These are phyloP conservation scores for Caenorhabditis drosophilae DNA, from an alignment of 2,888 invertebrate genomes.

Conservation along the genomic window DNA sequence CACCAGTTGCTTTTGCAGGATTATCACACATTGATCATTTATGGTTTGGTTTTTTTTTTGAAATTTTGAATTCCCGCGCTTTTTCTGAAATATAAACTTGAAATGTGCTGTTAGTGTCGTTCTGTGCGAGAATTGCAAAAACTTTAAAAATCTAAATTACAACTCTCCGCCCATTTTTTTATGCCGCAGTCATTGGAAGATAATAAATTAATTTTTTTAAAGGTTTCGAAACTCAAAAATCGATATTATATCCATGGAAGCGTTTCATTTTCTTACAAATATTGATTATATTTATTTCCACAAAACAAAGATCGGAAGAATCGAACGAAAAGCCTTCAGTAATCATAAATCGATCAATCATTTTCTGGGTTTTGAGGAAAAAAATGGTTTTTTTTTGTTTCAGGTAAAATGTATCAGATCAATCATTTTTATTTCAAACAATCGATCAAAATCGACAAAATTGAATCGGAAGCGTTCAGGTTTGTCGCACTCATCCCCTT, in stretches of 20 bases:
- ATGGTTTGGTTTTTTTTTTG: conserved; percentile 31
- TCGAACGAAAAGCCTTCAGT: conserved; percentile 38
- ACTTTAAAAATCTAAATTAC: too few species aligned
- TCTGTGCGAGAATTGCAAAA: too few species aligned
- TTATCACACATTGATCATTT: conserved; percentile 43
- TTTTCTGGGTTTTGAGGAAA: too few species aligned
- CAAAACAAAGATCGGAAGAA: conserved; percentile 34
- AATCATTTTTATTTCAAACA: conserved; percentile 35
- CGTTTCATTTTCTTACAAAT: conserved; percentile 55
- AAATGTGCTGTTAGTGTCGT: too few species aligned
- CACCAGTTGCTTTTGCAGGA: conserved; percentile 32
- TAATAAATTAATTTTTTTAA: conserved; percentile 6
- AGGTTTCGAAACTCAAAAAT: conserved; percentile 59
- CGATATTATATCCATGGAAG: conserved; percentile 45
- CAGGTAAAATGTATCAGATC: conserved; percentile 34
- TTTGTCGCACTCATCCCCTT: too few species aligned
- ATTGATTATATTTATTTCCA: conserved; percentile 62
- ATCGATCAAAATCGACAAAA: conserved; percentile 16
- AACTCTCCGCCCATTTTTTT: neutral
- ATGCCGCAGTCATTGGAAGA: too few species aligned
- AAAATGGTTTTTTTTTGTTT: too few species aligned
- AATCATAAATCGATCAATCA: too few species aligned
- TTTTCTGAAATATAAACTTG: neutral
- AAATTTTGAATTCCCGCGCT: neutral
- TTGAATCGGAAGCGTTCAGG: conserved; percentile 26